Evolutionary conservation across 2,113 vertebrate species (phyloP), one percentile per base, ranked within the genome.

Genomic region (Myotis brandtii): DNA sequence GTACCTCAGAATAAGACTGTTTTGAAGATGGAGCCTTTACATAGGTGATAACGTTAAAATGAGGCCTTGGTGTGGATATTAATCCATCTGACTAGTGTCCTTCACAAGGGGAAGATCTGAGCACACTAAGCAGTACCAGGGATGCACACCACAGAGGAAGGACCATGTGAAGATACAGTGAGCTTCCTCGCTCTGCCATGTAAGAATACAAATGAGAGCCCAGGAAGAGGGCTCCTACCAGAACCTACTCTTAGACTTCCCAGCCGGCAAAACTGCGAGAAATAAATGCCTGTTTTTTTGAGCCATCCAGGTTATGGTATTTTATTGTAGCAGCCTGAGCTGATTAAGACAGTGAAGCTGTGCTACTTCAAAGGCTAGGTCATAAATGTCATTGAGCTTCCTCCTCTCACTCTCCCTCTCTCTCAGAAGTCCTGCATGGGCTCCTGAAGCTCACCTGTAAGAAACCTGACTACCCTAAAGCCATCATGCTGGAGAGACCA

Each of bases 91-190:
- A 30, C 10, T 17, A 2, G 9, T 21, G 23, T 59, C 54, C 7
- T 79, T 32, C n/a, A 79, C 54, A 14, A 83, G 82, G 21, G 13
- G 7, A 5, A 86, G 73, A 56, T 62, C 37, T 62, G 56, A 21
- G 14, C 3, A 62, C 40, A 67, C 4, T 11, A 32, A 59, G 12
- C 40, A n/a, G 83, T 1, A 64, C 3, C 25, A 90, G 17, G 40
- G 6, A 32, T 17, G 14, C 3, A 6, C 25, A 0, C 14, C 1
- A 13, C 11, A 27, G 21, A 75, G 6, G 2, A 76, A 48, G 21
- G 18, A 46, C 9, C 6, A n/a, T 1, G 4, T 32, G 32, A 66
- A 46, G 18, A 52, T 11, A 11, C 17, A n/a, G 6, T 54, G 2
- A 27, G 66, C 11, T 82, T 72, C 21, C 3, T 64, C 3, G 85